Base-by-base conservation (phyloP, 2,797 vertebrate species). In the Orientallactaga sibirica region DNA sequence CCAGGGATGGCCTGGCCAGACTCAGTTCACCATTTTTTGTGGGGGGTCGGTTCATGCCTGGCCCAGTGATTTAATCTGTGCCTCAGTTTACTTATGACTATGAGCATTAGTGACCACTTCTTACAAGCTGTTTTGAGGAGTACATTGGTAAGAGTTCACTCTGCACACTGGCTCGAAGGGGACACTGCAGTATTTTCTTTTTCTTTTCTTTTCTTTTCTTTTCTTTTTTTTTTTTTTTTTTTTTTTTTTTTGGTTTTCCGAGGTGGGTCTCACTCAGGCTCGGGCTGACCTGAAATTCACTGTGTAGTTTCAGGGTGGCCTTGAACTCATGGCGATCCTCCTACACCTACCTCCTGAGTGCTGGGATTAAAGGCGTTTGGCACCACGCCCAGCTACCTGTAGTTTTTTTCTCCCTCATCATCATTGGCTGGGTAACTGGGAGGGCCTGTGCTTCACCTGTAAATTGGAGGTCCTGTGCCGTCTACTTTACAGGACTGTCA, bases 71-170 rank as follows among this genome's bases (percentile, higher is more conserved):
- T 76, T 93, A 70, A 70, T 9, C 27, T 33, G 37, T 33, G 41
- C 90, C 82, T 95, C 81, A 3, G 75, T 93, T 93, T 93, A 66
- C 71, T 78, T 61, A n/a, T 80, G 58, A 78, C 8, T 27, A 24
- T n/a, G 8, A 55, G 5, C 88, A 77, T 33, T 24, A 71, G 41
- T 76, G 84, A 43, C 73, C 77, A 16, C 4, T 16, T 43, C 9
- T 91, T 19, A 33, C 0, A 48, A 29, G 87, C 58, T 85, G 52
- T 78, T 92, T 79, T 64, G 75, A 87, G 24, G 66, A 62, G 89
- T 88, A 79, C 91, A 70, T 73, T 61, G 27, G 15, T 62, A 33
- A 76, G 79, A 33, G 67, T 58, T 58, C n/a, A 43, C 70, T 84
- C 8, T 3, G 2, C 15, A 16, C 78, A 7, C 67, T 55, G 3